Conservation (phyloP, 1,140 invertebrate genomes). For the Triops cancriformis region DNA sequence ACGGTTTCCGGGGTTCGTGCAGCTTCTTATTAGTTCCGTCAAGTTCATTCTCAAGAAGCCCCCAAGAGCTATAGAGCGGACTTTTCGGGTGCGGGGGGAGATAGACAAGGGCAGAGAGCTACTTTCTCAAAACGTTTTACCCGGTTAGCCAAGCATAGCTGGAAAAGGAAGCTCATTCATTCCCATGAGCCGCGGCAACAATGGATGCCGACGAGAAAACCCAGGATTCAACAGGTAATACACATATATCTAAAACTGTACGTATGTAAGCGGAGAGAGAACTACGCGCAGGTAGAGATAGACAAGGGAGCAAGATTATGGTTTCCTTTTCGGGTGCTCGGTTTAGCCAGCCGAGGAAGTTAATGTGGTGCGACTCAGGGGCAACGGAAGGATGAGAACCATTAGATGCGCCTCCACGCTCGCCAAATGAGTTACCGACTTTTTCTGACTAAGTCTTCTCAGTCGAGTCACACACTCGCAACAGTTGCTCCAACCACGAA, state of each 20-base stretch:
- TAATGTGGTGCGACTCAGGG: not conserved
- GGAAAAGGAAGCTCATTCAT: not conserved
- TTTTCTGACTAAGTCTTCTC: not conserved
- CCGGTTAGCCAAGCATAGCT: not conserved
- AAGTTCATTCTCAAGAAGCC: not conserved
- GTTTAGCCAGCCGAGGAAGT: not conserved
- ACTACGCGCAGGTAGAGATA: not conserved
- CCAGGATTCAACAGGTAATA: not conserved
- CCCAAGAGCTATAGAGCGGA: too few relatives aligned
- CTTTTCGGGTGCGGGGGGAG: not conserved
- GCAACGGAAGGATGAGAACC: not conserved
- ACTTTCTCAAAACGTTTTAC: not conserved
- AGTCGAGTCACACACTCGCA: too few relatives aligned
- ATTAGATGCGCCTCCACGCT: not conserved
- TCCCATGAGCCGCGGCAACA: not conserved
- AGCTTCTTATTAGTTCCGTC: constrained; percentile 13
- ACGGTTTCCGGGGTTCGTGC: constrained; percentile 3
- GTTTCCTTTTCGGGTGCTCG: not conserved
- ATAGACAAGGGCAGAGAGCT: not conserved
- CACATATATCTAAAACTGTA: not conserved
- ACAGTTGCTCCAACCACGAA: too few relatives aligned
- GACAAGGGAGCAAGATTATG: not conserved
- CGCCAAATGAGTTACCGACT: not conserved
- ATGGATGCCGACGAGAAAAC: not conserved
- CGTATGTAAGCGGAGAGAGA: not conserved